phyloP scores from a whole-genome alignment of 2,113 vertebrate genomes.

The Scomber japonicus region DNA sequence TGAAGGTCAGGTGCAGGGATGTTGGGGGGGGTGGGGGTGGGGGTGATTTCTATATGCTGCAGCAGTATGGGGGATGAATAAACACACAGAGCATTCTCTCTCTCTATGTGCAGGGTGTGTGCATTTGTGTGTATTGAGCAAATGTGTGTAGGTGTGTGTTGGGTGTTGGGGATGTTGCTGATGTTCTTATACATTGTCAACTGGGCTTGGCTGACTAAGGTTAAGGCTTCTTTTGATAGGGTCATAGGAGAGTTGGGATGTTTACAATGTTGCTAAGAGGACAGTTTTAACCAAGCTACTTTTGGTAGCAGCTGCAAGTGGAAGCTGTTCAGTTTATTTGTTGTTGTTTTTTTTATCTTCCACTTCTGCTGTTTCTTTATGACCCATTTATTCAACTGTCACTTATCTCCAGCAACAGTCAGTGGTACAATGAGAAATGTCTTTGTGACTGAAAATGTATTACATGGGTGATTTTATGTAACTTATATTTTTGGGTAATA shows the following conservation, averaged over 20 bases:
- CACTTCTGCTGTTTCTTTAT: not conserved
- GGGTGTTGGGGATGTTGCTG: slow-evolving; percentile 2
- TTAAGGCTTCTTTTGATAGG: slow-evolving; percentile 32
- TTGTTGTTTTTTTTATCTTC: not conserved
- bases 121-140: not conserved
- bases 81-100: slow-evolving; percentile 50
- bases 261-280: not conserved
- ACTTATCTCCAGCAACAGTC: not conserved
- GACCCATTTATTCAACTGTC: not conserved
- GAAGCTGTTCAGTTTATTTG: not conserved
- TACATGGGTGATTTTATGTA: not conserved
- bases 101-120: slow-evolving; percentile 44
- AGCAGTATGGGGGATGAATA: slow-evolving; percentile 54
- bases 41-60: slow-evolving; percentile 47
- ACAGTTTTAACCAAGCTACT: slow-evolving; percentile 43
- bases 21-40: slow-evolving; percentile 25
- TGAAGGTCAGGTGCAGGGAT: slow-evolving; percentile 77
- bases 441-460: not conserved
- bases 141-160: slow-evolving; percentile 14
- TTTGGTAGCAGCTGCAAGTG: not conserved
- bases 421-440: no score
- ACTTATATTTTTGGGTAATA: no score
- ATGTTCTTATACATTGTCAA: slow-evolving; percentile 53
- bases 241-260: slow-evolving; percentile 24
- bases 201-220: slow-evolving; percentile 42